These are phyloP conservation scores for Liopterus haemorrhoidalis DNA, from an alignment of 2,888 invertebrate genomes.

Conservation along the genomic window DNA sequence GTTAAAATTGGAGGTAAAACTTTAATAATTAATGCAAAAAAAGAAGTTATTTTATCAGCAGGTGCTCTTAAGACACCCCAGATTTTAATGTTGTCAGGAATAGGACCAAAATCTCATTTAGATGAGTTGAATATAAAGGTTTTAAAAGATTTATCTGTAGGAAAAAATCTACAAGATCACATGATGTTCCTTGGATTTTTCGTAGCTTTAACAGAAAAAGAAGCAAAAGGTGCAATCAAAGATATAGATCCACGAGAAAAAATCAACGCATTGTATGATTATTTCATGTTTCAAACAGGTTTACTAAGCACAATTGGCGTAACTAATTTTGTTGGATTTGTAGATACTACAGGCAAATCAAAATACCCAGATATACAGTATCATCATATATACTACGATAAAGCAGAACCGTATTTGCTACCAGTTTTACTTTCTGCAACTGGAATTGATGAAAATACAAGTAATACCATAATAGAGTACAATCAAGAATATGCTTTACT, in stretches of 20 bases:
- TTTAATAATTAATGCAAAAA: conserved; percentile 43
- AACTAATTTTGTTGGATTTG: conserved; percentile 48
- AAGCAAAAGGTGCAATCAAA: conserved; percentile 10
- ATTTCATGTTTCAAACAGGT: conserved; percentile 49
- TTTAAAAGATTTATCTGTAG: conserved; percentile 45
- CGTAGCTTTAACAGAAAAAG: conserved; percentile 8
- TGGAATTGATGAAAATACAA: conserved; percentile 4
- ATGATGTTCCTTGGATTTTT: conserved; percentile 21
- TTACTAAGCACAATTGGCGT: conserved; percentile 46
- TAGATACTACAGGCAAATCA: conserved; percentile 44
- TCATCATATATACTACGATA: conserved; percentile 46
- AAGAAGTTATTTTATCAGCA: conserved; percentile 55
- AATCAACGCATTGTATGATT: conserved; percentile 43
- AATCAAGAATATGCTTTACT: conserved; percentile 42
- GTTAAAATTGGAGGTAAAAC: conserved; percentile 36
- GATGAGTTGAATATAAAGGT: conserved; percentile 40
- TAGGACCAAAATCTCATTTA: conserved; percentile 45
- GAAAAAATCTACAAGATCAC: conserved; percentile 46
- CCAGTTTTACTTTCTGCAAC: conserved; percentile 2
- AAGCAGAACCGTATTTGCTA: conserved; percentile 31
- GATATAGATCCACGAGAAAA: not conserved
- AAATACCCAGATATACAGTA: conserved; percentile 57
- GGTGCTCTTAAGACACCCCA: conserved; percentile 62
- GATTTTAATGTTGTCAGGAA: conserved; percentile 55
- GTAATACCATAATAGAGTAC: conserved; percentile 36